phyloP scores from a whole-genome alignment of 1,140 invertebrate species.

The Eriocheir sinensis region DNA sequence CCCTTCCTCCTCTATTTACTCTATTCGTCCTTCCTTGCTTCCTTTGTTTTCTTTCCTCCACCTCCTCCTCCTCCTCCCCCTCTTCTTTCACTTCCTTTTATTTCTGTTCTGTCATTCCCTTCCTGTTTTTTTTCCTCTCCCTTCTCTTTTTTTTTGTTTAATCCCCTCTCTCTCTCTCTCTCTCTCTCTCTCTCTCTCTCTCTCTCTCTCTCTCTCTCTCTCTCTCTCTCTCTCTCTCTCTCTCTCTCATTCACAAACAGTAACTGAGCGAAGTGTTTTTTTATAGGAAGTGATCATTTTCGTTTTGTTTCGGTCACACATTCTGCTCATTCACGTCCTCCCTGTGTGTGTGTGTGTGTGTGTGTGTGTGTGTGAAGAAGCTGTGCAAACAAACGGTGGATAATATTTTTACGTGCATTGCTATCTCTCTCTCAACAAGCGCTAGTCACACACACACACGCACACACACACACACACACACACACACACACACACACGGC shows the following conservation, averaged over 20 bases:
- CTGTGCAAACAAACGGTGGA: not conserved
- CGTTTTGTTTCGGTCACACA: no score
- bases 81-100: not conserved
- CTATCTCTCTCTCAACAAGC: no score
- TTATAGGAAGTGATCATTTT: no score
- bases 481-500: no score
- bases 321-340: no score
- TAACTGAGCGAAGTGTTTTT: no score
- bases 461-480: no score
- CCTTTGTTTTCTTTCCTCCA: not conserved
- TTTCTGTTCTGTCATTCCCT: not conserved
- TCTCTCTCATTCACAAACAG: no score
- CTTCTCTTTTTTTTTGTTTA: not conserved
- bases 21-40: not conserved
- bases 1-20: not conserved
- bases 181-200: constrained; percentile 49
- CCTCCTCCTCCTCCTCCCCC: not conserved
- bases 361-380: not conserved
- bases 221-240: not conserved
- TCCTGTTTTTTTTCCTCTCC: not conserved
- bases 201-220: constrained; percentile 36
- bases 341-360: constrained; percentile 42
- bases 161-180: not conserved
- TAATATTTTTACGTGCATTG: no score
- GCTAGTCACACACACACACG: not conserved